Percentiles rank a stretch among this genome's conserved stretches.
These are phyloP conservation scores for Piliocolobus tephrosceles DNA, from an alignment of 2,113 vertebrate genomes.

Conservation along the genomic window DNA sequence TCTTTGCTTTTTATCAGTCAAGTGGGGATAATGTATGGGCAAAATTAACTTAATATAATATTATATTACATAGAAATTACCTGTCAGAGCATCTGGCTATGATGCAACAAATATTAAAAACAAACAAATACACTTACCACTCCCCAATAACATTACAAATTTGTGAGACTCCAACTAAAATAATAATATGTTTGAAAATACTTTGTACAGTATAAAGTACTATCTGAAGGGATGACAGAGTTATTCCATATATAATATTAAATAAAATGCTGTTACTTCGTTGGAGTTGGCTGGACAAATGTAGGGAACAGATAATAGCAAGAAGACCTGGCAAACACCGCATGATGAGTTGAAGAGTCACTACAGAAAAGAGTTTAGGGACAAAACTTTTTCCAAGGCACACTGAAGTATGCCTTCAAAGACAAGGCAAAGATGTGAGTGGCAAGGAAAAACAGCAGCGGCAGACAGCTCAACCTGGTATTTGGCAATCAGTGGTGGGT, in stretches of 20 bases:
- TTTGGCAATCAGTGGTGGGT: slow-evolving; percentile 58
- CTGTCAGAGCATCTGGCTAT: fast-evolving
- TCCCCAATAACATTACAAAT: not conserved
- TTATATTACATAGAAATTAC: not conserved
- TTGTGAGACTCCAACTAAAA: not conserved
- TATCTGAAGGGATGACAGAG: not conserved
- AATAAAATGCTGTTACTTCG: not conserved
- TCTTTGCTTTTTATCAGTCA: not conserved
- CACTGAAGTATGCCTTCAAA: not conserved
- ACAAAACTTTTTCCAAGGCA: not conserved
- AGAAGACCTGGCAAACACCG: not conserved
- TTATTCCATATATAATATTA: not conserved
- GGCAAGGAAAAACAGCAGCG: not conserved
- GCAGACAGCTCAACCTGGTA: slow-evolving; percentile 26
- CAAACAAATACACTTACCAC: not conserved
- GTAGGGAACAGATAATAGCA: not conserved
- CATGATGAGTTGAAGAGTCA: not conserved
- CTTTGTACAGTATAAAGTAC: not conserved
- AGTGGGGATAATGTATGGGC: not conserved
- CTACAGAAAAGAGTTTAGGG: not conserved
- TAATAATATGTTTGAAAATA: not conserved
- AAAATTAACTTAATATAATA: not conserved
- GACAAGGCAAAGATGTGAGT: not conserved
- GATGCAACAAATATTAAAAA: not conserved
- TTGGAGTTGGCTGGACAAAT: not conserved